Evolutionary conservation across 2,797 vertebrate genomes (phyloP).

Genomic region (Potorous gilbertii): DNA sequence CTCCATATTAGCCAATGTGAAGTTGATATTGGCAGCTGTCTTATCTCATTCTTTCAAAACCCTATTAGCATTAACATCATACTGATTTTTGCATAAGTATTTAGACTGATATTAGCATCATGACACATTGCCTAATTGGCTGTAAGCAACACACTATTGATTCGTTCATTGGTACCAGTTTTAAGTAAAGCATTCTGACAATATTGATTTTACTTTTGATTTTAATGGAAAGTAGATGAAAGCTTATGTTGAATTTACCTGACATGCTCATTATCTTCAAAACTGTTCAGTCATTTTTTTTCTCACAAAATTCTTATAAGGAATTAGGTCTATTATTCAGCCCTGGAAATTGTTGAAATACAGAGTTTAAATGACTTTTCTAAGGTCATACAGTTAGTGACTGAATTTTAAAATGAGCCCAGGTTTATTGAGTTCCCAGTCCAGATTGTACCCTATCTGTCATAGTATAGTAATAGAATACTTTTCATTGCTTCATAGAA

Average conservation of each 20-base stretch:
- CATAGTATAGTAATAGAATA: not conserved
- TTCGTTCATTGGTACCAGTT: not conserved
- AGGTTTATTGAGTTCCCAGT: not conserved
- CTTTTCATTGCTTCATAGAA: not conserved
- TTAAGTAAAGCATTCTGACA: not conserved
- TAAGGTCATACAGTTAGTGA: not conserved
- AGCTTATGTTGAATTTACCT: slow-evolving; percentile 23
- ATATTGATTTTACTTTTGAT: not conserved
- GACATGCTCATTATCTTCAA: slow-evolving; percentile 27
- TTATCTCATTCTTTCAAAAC: not conserved
- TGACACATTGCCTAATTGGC: not conserved
- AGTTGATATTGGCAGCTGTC: not conserved
- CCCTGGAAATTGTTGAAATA: not conserved
- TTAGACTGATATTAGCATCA: rapidly evolving
- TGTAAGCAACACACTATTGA: not conserved
- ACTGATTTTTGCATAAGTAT: not conserved
- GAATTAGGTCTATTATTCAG: slow-evolving; percentile 12
- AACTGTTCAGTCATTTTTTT: slow-evolving; percentile 3
- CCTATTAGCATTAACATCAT: not conserved
- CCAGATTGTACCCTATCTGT: not conserved
- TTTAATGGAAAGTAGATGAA: not conserved
- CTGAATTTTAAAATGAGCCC: not conserved
- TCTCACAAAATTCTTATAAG: not conserved
- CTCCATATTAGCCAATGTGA: not conserved
- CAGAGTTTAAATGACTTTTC: not conserved